Percentiles rank a stretch among this genome's conserved stretches.
Conservation (phyloP, 2,113 vertebrate species). For the Rhinichthys klamathensis region DNA sequence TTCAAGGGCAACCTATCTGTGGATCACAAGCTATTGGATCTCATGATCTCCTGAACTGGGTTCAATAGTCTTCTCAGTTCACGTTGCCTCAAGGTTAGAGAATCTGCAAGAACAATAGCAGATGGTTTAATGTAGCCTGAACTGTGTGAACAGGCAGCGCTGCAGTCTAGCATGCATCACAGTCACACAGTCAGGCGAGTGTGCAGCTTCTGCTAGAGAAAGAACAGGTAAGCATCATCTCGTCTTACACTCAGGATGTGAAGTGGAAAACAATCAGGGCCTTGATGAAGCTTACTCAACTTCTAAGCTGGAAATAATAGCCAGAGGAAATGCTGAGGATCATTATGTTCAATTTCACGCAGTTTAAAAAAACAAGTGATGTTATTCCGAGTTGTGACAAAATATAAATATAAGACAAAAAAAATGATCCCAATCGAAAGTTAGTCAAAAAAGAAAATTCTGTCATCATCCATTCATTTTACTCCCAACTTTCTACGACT, state of each 20-base stretch:
- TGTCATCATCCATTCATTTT: neutral
- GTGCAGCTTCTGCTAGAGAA: neutral
- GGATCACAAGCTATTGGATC: constrained; percentile 38
- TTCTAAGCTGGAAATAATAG: neutral
- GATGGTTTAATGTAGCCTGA: neutral
- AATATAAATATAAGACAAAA: neutral
- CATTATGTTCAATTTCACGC: neutral
- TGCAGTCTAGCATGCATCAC: neutral
- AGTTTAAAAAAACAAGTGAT: neutral
- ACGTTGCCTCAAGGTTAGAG: neutral
- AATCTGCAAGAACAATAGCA: neutral
- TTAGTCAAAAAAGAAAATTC: neutral
- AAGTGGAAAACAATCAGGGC: constrained; percentile 5
- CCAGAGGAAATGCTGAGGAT: constrained; percentile 22
- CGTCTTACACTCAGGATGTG: constrained; percentile 22
- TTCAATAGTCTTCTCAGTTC: neutral
- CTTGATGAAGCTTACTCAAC: neutral
- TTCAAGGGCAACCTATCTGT: neutral
- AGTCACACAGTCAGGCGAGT: neutral
- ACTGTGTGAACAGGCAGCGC: neutral
- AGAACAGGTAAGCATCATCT: constrained; percentile 40
- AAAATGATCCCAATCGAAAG: too few species aligned
- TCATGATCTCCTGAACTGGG: constrained; percentile 19
- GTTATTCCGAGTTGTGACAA: neutral
- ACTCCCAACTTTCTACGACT: neutral